phyloP scores from a whole-genome alignment of 2,113 vertebrate genomes.

The Baryphthengus martii region DNA sequence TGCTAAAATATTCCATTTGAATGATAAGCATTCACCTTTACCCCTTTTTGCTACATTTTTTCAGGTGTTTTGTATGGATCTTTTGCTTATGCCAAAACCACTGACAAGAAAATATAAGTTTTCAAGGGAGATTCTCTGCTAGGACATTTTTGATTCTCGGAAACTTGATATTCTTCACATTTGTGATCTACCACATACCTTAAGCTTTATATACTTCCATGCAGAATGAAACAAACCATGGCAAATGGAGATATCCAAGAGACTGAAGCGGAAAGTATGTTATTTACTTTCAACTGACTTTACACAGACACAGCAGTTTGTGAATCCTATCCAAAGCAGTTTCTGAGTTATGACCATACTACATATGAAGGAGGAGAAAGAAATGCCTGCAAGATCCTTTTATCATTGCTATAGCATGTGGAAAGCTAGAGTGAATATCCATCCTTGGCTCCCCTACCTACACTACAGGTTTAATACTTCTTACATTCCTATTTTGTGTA shows the following conservation, averaged over 20 bases:
- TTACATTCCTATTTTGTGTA: constrained; percentile 29
- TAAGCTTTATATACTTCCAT: not conserved
- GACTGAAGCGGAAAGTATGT: not conserved
- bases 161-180: not conserved
- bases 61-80: not conserved
- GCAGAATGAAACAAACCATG: not conserved
- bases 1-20: not conserved
- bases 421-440: constrained; percentile 7
- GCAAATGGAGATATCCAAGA: constrained; percentile 10
- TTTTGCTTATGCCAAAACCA: not conserved
- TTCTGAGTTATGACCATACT: constrained; percentile 28
- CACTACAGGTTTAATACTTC: constrained; percentile 30
- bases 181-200: not conserved
- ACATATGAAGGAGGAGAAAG: not conserved
- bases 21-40: not conserved
- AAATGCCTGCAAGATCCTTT: constrained; percentile 30
- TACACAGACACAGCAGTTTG: constrained; percentile 36
- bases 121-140: not conserved
- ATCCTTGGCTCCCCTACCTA: not conserved
- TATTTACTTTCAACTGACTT: constrained; percentile 46
- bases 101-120: not conserved
- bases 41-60: not conserved
- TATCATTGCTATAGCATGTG: constrained; percentile 20
- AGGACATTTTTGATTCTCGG: not conserved
- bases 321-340: constrained; percentile 42